A percentile compares a stretch with the other conserved stretches of the same genome.
Evolutionary conservation across 2,888 invertebrate genomes (phyloP).

Genomic region (Cabera pusaria): DNA sequence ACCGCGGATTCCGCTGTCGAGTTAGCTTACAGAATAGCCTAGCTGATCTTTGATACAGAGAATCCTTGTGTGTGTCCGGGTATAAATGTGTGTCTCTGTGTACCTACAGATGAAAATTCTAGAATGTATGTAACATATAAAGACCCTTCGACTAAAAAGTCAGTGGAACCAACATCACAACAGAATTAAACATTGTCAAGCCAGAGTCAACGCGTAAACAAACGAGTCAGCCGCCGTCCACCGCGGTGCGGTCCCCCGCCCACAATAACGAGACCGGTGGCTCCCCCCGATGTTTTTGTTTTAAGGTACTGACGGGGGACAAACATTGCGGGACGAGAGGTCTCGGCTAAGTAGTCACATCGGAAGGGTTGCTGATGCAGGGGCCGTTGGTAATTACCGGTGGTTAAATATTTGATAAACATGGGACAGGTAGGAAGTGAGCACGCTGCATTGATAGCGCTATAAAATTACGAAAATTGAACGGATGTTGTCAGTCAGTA

Average conservation of each 20-base stretch:
- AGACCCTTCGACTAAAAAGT: too few relatives aligned
- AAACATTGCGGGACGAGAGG: slow-evolving; percentile 25
- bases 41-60: too few relatives aligned
- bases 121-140: too few relatives aligned
- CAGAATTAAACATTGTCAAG: slow-evolving; percentile 26
- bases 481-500: slow-evolving; percentile 4
- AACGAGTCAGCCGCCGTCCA: slow-evolving; percentile 11
- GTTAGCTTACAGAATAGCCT: too few relatives aligned
- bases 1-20: too few relatives aligned
- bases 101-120: too few relatives aligned
- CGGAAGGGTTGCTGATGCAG: slow-evolving; percentile 32
- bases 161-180: too few relatives aligned
- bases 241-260: slow-evolving; percentile 29
- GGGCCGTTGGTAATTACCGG: slow-evolving; percentile 22
- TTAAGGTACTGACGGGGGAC: slow-evolving; percentile 21
- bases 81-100: too few relatives aligned
- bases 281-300: slow-evolving; percentile 32
- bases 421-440: slow-evolving; percentile 5
- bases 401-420: slow-evolving; percentile 37
- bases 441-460: slow-evolving; percentile 4
- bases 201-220: slow-evolving; percentile 19
- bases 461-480: slow-evolving; percentile 5
- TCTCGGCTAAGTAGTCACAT: slow-evolving; percentile 35
- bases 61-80: too few relatives aligned
- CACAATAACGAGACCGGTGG: slow-evolving; percentile 26